Evolutionary conservation across 2,113 vertebrate species (phyloP), one percentile per base, ranked within the genome.

Genomic region (Cynoglossus semilaevis): DNA sequence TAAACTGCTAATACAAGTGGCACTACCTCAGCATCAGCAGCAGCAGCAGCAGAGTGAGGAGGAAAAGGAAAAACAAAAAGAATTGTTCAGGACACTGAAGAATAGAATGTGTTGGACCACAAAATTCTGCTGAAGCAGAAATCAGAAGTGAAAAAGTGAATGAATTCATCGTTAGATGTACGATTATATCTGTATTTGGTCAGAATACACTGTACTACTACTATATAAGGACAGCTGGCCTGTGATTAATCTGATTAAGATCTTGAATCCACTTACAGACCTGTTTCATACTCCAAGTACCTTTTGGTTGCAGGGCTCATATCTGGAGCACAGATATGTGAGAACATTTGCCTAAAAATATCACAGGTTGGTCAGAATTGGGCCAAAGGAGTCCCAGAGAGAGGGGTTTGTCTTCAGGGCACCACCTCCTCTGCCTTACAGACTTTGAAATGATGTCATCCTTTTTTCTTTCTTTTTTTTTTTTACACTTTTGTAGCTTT

Each of bases 321-420:
- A 74, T 80, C 63, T 81, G 58, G 78, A 80, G 66, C 67, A 66
- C n/a, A 49, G 61, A 60, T 51, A 48, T 86, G 47, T 63, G 58
- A 74, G 66, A 79, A 52, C 70, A 55, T 63, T 67, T 74, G 29
- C 56, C 82, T 83, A 83, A 71, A 84, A 84, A 87, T 85, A 84
- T 43, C 41, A 22, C 64, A 75, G 77, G 70, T 75, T 46, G 65
- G 77, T 69, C 51, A 67, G 46, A 87, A 85, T 61, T 80, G 78
- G 77, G 76, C 59, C 85, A 83, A 63, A 71, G 61, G 49, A 54
- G 43, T 38, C 34, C 74, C 61, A 63, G 0, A 10, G 82, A 80
- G 81, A 54, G 34, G 7, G 41, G 49, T 70, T 58, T 58, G 58
- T 79, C 77, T 44, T 84, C 63, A 0, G 53, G 68, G 68, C 68